Conservation (phyloP, 2,888 invertebrate genomes). For the Nasonovia ribisnigri region DNA sequence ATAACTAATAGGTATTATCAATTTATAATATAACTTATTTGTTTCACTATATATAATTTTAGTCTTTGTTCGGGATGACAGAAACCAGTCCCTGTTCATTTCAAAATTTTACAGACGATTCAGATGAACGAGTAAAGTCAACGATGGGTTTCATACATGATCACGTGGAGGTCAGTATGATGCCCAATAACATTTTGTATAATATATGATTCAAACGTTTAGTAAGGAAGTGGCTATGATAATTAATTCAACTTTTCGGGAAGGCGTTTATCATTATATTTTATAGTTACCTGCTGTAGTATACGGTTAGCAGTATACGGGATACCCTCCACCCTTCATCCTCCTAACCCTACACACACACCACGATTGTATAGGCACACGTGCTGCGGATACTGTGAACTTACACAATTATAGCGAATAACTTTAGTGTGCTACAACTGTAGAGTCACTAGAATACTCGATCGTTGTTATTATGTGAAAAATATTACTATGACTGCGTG, state of each 20-base stretch:
- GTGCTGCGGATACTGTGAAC: background rate
- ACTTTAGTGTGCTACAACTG: background rate
- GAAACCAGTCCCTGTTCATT: conserved; percentile 75
- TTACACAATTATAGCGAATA: background rate
- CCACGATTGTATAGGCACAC: too few relatives aligned
- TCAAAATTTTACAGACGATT: conserved; percentile 72
- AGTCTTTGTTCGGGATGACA: conserved; percentile 75
- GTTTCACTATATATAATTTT: conserved; percentile 45
- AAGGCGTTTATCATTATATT: too few relatives aligned
- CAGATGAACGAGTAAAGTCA: conserved; percentile 71
- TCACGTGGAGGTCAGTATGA: conserved; percentile 72
- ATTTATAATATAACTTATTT: too few relatives aligned
- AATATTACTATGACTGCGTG: background rate
- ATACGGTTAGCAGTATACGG: too few relatives aligned
- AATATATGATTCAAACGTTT: too few relatives aligned
- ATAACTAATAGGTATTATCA: background rate
- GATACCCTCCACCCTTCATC: too few relatives aligned
- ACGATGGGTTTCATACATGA: conserved; percentile 74
- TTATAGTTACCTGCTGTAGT: too few relatives aligned
- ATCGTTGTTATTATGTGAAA: background rate
- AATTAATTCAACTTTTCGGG: too few relatives aligned
- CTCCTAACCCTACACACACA: too few relatives aligned
- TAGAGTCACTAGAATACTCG: background rate
- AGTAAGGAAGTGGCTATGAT: too few relatives aligned
- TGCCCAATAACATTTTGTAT: too few relatives aligned